Conservation (phyloP, 1,140 invertebrate species). For the Drosophila kurseongensis region DNA sequence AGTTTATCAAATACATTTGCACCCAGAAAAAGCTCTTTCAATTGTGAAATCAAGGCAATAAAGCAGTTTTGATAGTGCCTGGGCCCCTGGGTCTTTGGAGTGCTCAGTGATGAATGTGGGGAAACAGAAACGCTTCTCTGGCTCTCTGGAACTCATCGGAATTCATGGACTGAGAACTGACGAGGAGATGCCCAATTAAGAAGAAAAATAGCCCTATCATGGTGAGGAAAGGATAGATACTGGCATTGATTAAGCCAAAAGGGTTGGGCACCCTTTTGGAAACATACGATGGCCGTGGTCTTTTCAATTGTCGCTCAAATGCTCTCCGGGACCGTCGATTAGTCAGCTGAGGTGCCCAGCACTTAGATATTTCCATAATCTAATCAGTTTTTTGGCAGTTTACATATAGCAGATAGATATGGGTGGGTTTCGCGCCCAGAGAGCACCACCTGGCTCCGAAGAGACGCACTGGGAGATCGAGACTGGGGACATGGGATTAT, state of each 20-base stretch:
- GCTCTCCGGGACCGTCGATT: constrained; percentile 8
- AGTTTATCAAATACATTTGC: too few relatives aligned
- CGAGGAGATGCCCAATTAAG: neutral
- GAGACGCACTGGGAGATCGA: neutral
- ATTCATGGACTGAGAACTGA: constrained; percentile 6
- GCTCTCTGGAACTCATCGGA: neutral
- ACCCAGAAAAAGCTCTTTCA: neutral
- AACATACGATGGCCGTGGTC: neutral
- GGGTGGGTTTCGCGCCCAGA: constrained; percentile 5
- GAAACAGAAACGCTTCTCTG: neutral
- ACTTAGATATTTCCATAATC: constrained; percentile 48
- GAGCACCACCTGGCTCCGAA: neutral
- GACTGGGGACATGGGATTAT: constrained; percentile 21
- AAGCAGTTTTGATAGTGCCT: constrained; percentile 1
- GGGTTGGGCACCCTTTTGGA: neutral
- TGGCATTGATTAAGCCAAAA: neutral
- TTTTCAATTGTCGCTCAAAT: constrained; percentile 9
- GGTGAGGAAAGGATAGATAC: constrained; percentile 15
- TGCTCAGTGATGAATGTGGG: neutral
- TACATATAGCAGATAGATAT: constrained; percentile 15
- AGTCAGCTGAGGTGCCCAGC: constrained; percentile 42
- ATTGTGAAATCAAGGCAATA: constrained; percentile 38
- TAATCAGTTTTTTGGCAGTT: constrained; percentile 51
- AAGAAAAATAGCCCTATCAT: constrained; percentile 14
- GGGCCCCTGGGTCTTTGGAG: neutral